Evolutionary conservation across 2,888 invertebrate genomes (phyloP).

Genomic region (Bombylius major): DNA sequence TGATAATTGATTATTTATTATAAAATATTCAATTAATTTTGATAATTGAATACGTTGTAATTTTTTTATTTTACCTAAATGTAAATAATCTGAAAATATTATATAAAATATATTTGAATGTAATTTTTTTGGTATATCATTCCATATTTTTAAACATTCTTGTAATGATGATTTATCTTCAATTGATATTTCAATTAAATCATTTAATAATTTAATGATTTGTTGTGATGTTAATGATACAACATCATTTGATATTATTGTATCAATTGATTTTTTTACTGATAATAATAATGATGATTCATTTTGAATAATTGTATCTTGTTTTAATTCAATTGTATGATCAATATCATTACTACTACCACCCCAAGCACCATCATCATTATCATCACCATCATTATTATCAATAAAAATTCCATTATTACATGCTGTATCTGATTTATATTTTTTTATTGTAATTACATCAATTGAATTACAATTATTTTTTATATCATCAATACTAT

Average conservation of each 20-base stretch:
- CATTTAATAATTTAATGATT: conserved; percentile 15
- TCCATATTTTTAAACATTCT: conserved; percentile 20
- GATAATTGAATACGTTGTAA: conserved; percentile 32
- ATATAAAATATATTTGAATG: conserved; percentile 27
- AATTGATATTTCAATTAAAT: conserved; percentile 25
- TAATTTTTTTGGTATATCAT: conserved; percentile 22
- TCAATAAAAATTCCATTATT: not conserved
- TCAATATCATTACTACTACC: conserved; percentile 15
- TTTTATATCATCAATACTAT: too few species aligned
- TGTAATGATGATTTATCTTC: conserved; percentile 19
- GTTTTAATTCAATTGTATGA: not conserved
- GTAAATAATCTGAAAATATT: conserved; percentile 30
- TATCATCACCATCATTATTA: conserved; percentile 18
- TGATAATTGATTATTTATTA: conserved; percentile 39
- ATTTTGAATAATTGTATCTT: too few species aligned
- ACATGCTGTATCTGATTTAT: conserved; percentile 16
- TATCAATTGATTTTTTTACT: too few species aligned
- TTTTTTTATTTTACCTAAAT: conserved; percentile 27
- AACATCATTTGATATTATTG: not conserved
- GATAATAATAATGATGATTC: too few species aligned
- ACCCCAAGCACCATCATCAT: conserved; percentile 16
- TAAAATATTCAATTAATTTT: conserved; percentile 37
- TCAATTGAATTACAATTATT: not conserved
- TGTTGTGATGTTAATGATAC: not conserved
- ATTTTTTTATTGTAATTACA: not conserved